A percentile compares a stretch with the other conserved stretches of the same genome.
Evolutionary conservation across 2,888 invertebrate genomes (phyloP).

Genomic region (Diaprepes abbreviatus): DNA sequence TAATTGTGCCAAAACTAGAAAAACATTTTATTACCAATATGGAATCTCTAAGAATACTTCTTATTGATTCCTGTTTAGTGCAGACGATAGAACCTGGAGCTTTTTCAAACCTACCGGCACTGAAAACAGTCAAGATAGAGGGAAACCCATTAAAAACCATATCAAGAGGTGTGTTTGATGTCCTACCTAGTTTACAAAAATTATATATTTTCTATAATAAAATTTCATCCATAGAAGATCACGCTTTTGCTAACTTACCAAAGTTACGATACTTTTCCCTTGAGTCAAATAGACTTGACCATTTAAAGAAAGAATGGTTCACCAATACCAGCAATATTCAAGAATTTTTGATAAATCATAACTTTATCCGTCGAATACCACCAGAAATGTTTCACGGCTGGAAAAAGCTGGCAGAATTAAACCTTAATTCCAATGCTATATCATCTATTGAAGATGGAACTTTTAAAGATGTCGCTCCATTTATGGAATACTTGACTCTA

Average conservation of each 20-base stretch:
- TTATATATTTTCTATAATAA: slow-evolving; percentile 6
- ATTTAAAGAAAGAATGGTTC: slow-evolving; percentile 6
- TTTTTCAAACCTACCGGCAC: background rate
- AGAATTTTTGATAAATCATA: background rate
- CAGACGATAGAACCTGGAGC: slow-evolving; percentile 1
- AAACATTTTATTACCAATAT: background rate
- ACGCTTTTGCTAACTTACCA: slow-evolving; percentile 19
- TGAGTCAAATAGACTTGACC: background rate
- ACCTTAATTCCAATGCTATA: slow-evolving; percentile 5
- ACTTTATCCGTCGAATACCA: slow-evolving; percentile 1
- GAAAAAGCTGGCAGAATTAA: slow-evolving; percentile 2
- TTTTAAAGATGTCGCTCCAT: background rate
- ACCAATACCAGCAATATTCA: slow-evolving; percentile 10
- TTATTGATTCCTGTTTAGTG: background rate
- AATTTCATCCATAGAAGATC: slow-evolving; percentile 9
- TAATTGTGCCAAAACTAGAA: background rate
- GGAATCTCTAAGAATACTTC: background rate
- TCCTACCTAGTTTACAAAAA: background rate
- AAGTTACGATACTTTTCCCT: slow-evolving; percentile 4
- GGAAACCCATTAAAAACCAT: slow-evolving; percentile 3
- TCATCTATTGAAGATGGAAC: slow-evolving; percentile 2
- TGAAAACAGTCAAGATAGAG: background rate
- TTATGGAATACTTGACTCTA: background rate
- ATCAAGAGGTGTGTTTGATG: background rate
- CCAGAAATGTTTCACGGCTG: slow-evolving; percentile 13